Evolutionary conservation across 2,113 vertebrate genomes (phyloP).

Genomic region (Mustela nigripes): DNA sequence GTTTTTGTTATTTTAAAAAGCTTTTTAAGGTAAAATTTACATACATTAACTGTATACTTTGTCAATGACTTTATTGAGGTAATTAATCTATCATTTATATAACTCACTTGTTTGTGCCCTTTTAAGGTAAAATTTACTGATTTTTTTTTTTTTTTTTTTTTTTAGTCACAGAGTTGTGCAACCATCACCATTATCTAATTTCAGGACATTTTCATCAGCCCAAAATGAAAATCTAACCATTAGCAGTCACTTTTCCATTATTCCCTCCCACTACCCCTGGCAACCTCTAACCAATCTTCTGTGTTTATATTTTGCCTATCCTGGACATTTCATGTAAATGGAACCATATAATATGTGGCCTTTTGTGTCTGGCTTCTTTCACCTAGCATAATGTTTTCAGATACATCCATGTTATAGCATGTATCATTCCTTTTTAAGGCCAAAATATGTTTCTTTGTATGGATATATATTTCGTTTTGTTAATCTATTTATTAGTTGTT

Average conservation of each 20-base stretch:
- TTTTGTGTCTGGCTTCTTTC: conserved; percentile 29
- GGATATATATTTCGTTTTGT: not conserved
- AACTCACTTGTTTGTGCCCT: not conserved
- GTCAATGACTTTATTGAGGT: not conserved
- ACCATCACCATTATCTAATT: not conserved
- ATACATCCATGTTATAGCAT: not conserved
- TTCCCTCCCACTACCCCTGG: not conserved
- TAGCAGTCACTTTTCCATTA: not conserved
- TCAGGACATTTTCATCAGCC: conserved; percentile 31
- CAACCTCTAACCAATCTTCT: not conserved
- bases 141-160: not conserved
- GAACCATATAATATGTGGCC: not conserved
- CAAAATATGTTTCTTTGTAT: conserved; percentile 28
- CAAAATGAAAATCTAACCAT: not conserved
- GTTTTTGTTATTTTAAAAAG: not conserved
- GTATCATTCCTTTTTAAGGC: not conserved
- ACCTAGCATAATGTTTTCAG: not conserved
- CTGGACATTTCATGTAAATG: conserved; percentile 19
- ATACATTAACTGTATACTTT: not conserved
- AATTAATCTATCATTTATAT: not conserved
- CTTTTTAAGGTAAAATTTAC: conserved; percentile 35
- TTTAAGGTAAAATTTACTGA: conserved; percentile 29
- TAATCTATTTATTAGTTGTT: not conserved
- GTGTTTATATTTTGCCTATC: conserved; percentile 36
- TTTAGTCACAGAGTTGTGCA: not conserved